phyloP scores from a whole-genome alignment of 2,888 invertebrate genomes.

The Drosophila seclusa region DNA sequence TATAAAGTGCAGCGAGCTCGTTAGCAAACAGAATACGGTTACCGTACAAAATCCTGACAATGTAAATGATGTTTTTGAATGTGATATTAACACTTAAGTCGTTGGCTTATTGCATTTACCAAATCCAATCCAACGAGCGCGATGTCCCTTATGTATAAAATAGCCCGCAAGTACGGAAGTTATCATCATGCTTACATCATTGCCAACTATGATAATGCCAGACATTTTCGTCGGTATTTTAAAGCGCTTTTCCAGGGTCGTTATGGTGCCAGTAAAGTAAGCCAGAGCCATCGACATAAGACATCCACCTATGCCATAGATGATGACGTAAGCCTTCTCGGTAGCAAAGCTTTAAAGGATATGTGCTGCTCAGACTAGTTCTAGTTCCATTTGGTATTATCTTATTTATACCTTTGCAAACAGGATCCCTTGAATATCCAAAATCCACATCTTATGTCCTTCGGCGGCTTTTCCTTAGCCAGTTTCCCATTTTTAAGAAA shows the following conservation, averaged over 20 bases:
- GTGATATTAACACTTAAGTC: not conserved
- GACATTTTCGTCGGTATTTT: slow-evolving; percentile 89
- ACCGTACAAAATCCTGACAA: slow-evolving; percentile 86
- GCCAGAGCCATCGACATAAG: slow-evolving; percentile 88
- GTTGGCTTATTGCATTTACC: slow-evolving; percentile 60
- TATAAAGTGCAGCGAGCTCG: slow-evolving; percentile 88
- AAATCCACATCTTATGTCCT: slow-evolving; percentile 86
- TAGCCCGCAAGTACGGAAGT: slow-evolving; percentile 88
- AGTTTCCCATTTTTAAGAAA: slow-evolving; percentile 15
- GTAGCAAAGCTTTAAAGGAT: slow-evolving; percentile 79
- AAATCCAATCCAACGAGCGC: slow-evolving; percentile 90
- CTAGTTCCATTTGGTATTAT: not conserved
- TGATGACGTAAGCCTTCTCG: slow-evolving; percentile 85
- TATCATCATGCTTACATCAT: slow-evolving; percentile 89
- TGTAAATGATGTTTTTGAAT: not conserved
- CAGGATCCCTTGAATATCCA: slow-evolving; percentile 86
- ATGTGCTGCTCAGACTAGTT: not conserved
- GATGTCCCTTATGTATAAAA: slow-evolving; percentile 89
- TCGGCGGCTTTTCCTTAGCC: slow-evolving; percentile 29
- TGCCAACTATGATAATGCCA: slow-evolving; percentile 89
- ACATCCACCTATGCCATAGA: slow-evolving; percentile 89
- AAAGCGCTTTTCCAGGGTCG: slow-evolving; percentile 90
- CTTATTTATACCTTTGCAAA: slow-evolving; percentile 86
- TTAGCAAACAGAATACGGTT: slow-evolving; percentile 88
- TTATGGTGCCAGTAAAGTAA: slow-evolving; percentile 90